Base-by-base conservation (phyloP, 2,888 invertebrate genomes). In the Crocallis elinguaria region DNA sequence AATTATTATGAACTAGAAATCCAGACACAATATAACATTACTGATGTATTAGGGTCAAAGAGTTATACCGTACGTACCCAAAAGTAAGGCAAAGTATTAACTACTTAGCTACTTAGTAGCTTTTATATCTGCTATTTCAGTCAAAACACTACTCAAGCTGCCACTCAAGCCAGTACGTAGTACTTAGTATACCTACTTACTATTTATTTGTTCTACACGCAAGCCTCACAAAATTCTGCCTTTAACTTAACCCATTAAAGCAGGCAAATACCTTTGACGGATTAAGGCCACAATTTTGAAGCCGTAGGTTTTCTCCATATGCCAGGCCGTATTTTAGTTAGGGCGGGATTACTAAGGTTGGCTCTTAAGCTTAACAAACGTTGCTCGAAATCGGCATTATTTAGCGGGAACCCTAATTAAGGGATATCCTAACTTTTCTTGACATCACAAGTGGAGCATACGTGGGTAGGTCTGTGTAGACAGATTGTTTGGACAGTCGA, bases 351-450 rank as follows among this genome's bases (percentile, higher is more conserved):
- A 82, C 67, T 57, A 60, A 63, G 71, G 73, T 60, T 67, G 56
- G 61, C 69, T 71, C 70, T 68, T 80, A 82, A 84, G 82, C 86
- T 75, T 82, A 77, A 79, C 79, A 83, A 82, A 84, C 82, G 82
- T 72, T 72, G 73, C 73, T 77, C 75, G 66, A 79, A 85, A 85
- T 86, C 83, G 78, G 75, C 71, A 79, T 81, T 84, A 86, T 85
- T 87, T 84, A 86, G 79, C 71, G 62, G 72, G 65, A 54, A 60
- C 73, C 76, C 79, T 83, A 86, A 86, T 85, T 85, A 86, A 84
- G 79, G 77, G 73, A 64, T 71, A 69, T 78, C 79, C 81, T 82
- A 84, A 85, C 83, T 86, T 86, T 84, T 82, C 84, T 77, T 84
- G 84, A 82, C 86, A 72, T 75, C 67, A 62, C 70, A 65, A 71